Conservation (phyloP, 1,140 invertebrate species). For the Papilio xuthus region DNA sequence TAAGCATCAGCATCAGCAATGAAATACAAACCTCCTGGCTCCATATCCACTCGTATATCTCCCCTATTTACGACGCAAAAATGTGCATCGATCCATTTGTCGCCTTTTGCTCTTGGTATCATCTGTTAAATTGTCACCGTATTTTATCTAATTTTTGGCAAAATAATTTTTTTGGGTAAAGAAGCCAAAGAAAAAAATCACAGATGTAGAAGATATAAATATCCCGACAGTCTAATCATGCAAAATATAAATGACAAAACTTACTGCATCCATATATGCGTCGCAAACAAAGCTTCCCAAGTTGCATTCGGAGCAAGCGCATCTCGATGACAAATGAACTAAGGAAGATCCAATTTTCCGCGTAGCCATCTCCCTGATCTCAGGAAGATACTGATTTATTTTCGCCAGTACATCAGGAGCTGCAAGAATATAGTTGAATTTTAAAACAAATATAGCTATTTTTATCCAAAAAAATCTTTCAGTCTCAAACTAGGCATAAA, state of each 20-base stretch:
- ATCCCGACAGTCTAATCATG: no score
- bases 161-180: no score
- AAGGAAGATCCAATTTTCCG: constrained; percentile 81
- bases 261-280: constrained; percentile 84
- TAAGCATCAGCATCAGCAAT: background rate
- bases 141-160: background rate
- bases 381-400: constrained; percentile 82
- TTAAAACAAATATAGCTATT: constrained; percentile 44
- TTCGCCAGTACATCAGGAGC: constrained; percentile 76
- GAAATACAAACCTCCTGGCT: constrained; percentile 74
- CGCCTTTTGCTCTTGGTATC: constrained; percentile 63
- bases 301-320: constrained; percentile 86
- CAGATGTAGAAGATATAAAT: no score
- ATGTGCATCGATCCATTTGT: constrained; percentile 86
- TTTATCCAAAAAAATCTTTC: no score
- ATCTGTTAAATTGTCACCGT: constrained; percentile 49
- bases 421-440: constrained; percentile 42
- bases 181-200: no score
- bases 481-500: no score
- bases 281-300: constrained; percentile 90
- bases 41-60: constrained; percentile 84
- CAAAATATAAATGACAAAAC: constrained; percentile 38
- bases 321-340: constrained; percentile 83
- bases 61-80: constrained; percentile 88
- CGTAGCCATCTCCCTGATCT: constrained; percentile 82